Evolutionary conservation across 2,113 vertebrate species (phyloP), one percentile per base, ranked within the genome.

Genomic region (Atrichornis clamosus): DNA sequence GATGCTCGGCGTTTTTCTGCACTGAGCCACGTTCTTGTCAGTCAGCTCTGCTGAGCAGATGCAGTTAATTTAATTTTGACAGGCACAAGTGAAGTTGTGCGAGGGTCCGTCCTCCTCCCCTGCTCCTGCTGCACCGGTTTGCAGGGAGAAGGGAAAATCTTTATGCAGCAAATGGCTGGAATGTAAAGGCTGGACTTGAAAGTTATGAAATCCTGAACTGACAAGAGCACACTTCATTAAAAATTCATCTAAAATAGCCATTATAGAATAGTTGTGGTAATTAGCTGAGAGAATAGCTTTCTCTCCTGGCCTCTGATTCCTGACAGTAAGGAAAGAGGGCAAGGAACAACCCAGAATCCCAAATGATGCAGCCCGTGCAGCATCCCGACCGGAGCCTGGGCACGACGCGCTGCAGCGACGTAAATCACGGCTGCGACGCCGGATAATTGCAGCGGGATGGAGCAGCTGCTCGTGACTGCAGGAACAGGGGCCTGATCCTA

Each of bases 241-340:
- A 94, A 95, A 96, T 94, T 93, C 95, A 96, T 96, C 96, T 95
- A 75, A 95, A 96, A 96, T 95, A 92, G 95, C 92, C 90, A 86
- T 95, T 90, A 92, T 64, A 86, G 90, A 56, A 70, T 41, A 89
- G 95, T 90, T 72, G 93, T 88, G 92, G 96, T 96, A 96, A 97
- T 96, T 96, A 97, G 96, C 93, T 86, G 93, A 92, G 90, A 96
- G 95, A 96, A 93, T 93, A 93, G 79, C 92, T 97, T 78, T 95
- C 79, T 96, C 93, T 96, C 60, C 92, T 78, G 92, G 92, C 73
- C 73, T 93, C 83, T 44, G 92, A 58, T 94, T 95, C 88, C 95
- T 95, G 95, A 90, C 92, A 90, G 93, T 33, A 49, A 96, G 95
- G 83, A 92, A 92, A 49, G 90, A 96, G 95, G 95, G 85, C 92